phyloP scores from a whole-genome alignment of 2,113 vertebrate genomes.

The Muscicapa adusta region DNA sequence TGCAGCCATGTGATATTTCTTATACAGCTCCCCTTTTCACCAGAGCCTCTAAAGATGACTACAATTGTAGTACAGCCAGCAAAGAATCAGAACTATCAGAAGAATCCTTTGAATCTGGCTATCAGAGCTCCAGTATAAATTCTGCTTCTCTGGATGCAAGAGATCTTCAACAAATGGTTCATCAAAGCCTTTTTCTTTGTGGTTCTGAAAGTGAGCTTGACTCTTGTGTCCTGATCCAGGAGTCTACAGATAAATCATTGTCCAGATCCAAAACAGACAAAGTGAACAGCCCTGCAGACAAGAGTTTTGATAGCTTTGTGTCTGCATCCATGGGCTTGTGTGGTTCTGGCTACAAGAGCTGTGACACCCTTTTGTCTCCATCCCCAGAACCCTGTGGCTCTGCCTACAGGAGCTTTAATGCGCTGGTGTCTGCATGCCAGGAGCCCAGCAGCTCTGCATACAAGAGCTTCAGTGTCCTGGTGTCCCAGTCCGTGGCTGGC shows the following conservation, averaged over 20 bases:
- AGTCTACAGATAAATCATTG: not conserved
- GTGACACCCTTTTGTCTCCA: not conserved
- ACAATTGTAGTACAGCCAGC: conserved; percentile 3
- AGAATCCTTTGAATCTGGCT: conserved; percentile 47
- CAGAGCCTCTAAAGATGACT: not conserved
- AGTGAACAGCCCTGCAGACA: not conserved
- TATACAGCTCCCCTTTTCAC: not conserved
- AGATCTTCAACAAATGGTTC: not conserved
- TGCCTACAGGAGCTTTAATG: conserved; percentile 17
- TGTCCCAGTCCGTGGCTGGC: not conserved
- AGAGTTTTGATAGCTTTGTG: not conserved
- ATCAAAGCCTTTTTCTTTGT: not conserved
- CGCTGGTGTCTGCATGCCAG: not conserved
- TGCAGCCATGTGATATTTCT: not conserved
- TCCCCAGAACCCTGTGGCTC: not conserved
- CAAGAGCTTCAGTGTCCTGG: conserved; percentile 20
- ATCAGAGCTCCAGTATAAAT: conserved; percentile 18
- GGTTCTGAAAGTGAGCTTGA: not conserved
- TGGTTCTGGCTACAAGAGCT: conserved; percentile 24
- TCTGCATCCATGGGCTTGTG: not conserved
- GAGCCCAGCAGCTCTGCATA: not conserved
- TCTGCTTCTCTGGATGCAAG: not conserved
- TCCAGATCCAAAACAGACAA: not conserved
- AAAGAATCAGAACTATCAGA: conserved; percentile 31
- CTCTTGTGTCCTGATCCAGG: not conserved